Conservation (phyloP, 2,797 vertebrate genomes). For the Rhinichthys osculus region DNA sequence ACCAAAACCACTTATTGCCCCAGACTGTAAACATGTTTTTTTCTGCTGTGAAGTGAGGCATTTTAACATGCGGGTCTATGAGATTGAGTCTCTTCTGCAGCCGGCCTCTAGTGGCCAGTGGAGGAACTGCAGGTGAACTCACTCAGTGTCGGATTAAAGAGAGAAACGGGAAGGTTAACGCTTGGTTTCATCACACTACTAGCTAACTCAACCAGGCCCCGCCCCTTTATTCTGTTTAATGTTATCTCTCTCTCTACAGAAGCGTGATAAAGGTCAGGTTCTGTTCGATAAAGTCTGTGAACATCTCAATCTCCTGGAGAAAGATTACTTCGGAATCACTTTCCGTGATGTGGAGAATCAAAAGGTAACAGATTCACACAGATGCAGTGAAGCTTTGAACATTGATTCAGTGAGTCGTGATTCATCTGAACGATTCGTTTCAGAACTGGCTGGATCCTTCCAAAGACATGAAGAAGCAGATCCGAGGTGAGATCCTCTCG, state of each 20-base stretch:
- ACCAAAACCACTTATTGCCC: too few species aligned
- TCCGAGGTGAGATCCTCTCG: conserved; percentile 83
- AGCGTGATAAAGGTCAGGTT: conserved; percentile 87
- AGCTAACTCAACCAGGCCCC: too few species aligned
- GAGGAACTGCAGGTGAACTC: too few species aligned
- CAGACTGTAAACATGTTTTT: too few species aligned
- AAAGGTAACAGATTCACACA: conserved; percentile 78
- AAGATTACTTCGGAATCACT: conserved; percentile 91
- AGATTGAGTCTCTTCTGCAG: too few species aligned
- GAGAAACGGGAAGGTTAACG: too few species aligned
- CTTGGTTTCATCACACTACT: too few species aligned
- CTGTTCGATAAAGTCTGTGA: conserved; percentile 93
- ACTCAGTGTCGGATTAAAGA: too few species aligned
- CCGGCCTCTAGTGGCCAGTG: too few species aligned
- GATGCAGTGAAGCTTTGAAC: background rate
- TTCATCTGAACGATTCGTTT: conserved; percentile 14
- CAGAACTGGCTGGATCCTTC: conserved; percentile 97
- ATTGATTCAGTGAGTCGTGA: conserved; percentile 1
- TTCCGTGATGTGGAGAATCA: conserved; percentile 93
- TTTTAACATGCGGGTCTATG: too few species aligned
- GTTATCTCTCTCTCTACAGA: conserved; percentile 73
- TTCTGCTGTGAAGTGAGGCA: too few species aligned
- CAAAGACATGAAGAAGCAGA: conserved; percentile 98
- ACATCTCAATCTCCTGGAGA: conserved; percentile 94
- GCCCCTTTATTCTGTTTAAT: too few species aligned